phyloP scores from a whole-genome alignment of 2,888 invertebrate genomes.

The Lottia scabra region DNA sequence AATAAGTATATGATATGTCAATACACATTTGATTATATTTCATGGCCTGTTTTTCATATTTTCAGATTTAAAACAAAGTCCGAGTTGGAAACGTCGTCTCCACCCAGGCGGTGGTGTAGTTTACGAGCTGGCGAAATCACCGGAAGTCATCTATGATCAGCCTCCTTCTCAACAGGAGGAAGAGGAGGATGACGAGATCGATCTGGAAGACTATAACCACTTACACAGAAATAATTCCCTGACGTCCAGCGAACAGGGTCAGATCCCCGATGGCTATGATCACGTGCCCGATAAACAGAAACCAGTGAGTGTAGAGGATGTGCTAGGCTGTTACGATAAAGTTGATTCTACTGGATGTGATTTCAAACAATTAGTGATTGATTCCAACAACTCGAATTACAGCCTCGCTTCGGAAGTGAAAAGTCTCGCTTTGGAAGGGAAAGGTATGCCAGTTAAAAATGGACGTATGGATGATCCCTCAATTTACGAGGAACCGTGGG shows the following conservation, averaged over 20 bases:
- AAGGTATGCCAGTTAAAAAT: background rate
- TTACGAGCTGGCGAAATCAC: slow-evolving; percentile 3
- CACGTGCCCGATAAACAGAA: background rate
- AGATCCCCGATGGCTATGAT: background rate
- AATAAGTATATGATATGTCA: too few relatives aligned
- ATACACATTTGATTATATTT: slow-evolving; percentile 1
- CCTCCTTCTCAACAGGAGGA: background rate
- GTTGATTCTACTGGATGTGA: background rate
- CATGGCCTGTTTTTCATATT: background rate
- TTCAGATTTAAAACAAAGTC: slow-evolving; percentile 3
- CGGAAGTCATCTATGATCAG: background rate
- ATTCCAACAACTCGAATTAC: background rate
- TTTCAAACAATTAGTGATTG: background rate
- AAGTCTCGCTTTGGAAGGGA: background rate
- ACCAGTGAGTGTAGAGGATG: background rate
- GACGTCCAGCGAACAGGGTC: background rate
- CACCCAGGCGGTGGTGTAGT: background rate
- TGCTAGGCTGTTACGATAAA: background rate
- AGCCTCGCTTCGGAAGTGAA: background rate
- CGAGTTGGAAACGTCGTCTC: background rate
- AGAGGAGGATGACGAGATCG: background rate
- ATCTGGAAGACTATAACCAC: background rate
- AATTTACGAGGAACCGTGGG: slow-evolving; percentile 56
- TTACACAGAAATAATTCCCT: background rate
- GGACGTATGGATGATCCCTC: slow-evolving; percentile 3